phyloP scores from a whole-genome alignment of 1,140 invertebrate species.

The Oscheius sp. region DNA sequence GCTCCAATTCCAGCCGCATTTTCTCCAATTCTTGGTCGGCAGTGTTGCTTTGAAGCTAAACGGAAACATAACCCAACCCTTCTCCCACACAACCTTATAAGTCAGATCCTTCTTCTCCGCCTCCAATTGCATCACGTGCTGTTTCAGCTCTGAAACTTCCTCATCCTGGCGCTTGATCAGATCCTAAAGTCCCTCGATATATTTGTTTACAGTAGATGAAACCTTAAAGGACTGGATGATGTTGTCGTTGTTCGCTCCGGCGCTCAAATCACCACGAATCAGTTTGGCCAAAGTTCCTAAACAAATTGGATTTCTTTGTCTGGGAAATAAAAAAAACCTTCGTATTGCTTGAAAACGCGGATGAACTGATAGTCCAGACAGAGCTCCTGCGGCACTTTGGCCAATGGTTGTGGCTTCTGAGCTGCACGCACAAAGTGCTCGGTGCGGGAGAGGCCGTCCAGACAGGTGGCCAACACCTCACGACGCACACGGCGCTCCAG shows the following conservation, averaged over 20 bases:
- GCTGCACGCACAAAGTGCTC: conserved; percentile 85
- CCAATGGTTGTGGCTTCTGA: conserved; percentile 84
- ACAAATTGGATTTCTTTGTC: not conserved
- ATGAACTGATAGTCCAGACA: conserved; percentile 88
- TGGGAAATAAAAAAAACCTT: conserved; percentile 60
- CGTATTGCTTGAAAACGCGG: conserved; percentile 62
- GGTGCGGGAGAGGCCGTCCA: conserved; percentile 80
- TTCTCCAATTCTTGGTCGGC: conserved; percentile 23
- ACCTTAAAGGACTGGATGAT: conserved; percentile 72
- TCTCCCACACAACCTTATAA: not conserved
- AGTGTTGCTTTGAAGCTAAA: conserved; percentile 20
- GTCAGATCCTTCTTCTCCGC: conserved; percentile 68
- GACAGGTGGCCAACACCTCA: conserved; percentile 81
- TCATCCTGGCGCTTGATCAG: conserved; percentile 80
- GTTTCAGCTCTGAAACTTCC: conserved; percentile 72
- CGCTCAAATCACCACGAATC: conserved; percentile 4
- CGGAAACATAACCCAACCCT: conserved; percentile 2
- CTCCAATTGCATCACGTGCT: conserved; percentile 74
- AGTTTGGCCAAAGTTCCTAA: not conserved
- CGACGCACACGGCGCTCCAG: conserved; percentile 85
- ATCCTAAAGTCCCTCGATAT: conserved; percentile 60
- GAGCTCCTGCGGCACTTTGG: conserved; percentile 74
- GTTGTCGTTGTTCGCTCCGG: conserved; percentile 60
- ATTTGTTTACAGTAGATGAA: not conserved
- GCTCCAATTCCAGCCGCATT: conserved; percentile 20